phyloP scores from a whole-genome alignment of 1,140 invertebrate genomes.

The Anthonomus grandis region DNA sequence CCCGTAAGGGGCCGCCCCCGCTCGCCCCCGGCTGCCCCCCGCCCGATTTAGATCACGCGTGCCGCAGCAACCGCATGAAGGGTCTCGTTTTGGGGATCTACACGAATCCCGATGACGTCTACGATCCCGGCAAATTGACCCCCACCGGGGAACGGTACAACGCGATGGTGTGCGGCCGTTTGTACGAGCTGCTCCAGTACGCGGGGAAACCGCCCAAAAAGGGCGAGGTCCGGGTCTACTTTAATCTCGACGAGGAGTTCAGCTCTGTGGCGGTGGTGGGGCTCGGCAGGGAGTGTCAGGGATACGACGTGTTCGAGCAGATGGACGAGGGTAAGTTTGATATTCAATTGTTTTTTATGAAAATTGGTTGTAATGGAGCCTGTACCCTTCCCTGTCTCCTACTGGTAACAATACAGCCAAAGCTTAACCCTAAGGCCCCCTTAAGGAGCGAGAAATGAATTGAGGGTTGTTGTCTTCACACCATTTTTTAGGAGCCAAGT shows the following conservation, averaged over 20 bases:
- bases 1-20: background rate
- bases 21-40: conserved; percentile 14
- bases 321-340: conserved; percentile 58
- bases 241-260: conserved; percentile 61
- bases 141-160: conserved; percentile 55
- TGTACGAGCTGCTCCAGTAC: conserved; percentile 38
- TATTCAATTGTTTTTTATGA: too few species aligned
- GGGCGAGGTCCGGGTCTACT: conserved; percentile 58
- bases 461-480: too few species aligned
- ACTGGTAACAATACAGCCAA: too few species aligned
- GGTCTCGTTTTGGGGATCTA: conserved; percentile 59
- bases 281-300: conserved; percentile 61
- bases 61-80: conserved; percentile 41
- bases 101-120: conserved; percentile 49
- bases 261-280: conserved; percentile 65
- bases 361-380: too few species aligned
- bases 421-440: too few species aligned
- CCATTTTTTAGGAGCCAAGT: too few species aligned
- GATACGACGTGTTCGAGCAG: conserved; percentile 62
- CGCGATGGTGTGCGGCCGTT: conserved; percentile 44
- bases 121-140: conserved; percentile 52
- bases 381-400: too few species aligned
- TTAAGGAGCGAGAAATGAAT: too few species aligned
- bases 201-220: conserved; percentile 48
- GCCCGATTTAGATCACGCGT: conserved; percentile 24